Evolutionary conservation across 2,797 vertebrate species (phyloP).

Genomic region (Dallia pectoralis): DNA sequence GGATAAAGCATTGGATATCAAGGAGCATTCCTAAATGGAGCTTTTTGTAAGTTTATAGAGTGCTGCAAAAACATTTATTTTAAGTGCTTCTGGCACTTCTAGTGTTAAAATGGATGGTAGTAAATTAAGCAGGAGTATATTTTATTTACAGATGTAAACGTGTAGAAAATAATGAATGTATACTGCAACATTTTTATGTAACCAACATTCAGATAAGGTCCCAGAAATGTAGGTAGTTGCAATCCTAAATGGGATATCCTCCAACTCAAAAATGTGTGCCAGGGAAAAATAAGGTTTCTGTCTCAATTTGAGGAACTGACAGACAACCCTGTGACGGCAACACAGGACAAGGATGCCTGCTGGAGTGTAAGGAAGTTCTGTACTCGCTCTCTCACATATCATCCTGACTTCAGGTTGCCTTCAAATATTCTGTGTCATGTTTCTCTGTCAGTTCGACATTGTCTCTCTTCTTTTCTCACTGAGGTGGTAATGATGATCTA

Average conservation of each 20-base stretch:
- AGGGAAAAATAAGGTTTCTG: conserved; percentile 36
- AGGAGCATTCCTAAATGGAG: too few relatives aligned
- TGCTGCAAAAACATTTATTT: too few relatives aligned
- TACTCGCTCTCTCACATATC: background rate
- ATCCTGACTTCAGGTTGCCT: background rate
- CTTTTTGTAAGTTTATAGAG: too few relatives aligned
- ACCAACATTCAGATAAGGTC: too few relatives aligned
- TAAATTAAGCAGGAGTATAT: too few relatives aligned
- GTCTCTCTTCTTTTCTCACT: conserved; percentile 12
- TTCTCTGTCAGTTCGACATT: conserved; percentile 39
- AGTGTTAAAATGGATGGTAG: too few relatives aligned
- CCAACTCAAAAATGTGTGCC: conserved; percentile 3
- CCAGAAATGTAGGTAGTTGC: background rate
- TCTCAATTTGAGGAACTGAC: conserved; percentile 49
- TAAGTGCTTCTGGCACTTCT: too few relatives aligned
- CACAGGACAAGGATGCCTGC: background rate
- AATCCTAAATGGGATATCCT: background rate
- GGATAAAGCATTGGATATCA: too few relatives aligned
- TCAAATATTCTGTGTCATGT: conserved; percentile 23
- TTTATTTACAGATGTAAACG: too few relatives aligned
- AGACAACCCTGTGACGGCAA: conserved; percentile 38
- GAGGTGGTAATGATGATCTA: conserved; percentile 11
- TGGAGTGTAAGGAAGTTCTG: conserved; percentile 27
- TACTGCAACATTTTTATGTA: too few relatives aligned
- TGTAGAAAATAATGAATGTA: too few relatives aligned